Conservation (phyloP, 2,113 vertebrate genomes). For the Morone saxatilis region DNA sequence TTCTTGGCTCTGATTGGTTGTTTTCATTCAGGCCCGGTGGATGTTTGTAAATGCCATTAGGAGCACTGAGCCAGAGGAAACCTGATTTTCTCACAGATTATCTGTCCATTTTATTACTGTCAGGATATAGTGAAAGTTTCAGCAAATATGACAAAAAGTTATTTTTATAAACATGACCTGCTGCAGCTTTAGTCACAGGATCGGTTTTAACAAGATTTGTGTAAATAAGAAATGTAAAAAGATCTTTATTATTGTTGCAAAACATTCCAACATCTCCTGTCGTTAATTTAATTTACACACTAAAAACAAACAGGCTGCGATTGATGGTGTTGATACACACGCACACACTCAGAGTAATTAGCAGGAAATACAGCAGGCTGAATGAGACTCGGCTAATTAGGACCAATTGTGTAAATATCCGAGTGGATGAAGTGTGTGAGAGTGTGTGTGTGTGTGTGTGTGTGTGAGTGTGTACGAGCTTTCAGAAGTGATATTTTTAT, state of each 20-base stretch:
- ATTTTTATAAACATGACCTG: no score
- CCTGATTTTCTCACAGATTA: no score
- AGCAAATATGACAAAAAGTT: no score
- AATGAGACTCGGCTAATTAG: conserved; percentile 49
- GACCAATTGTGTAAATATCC: conserved; percentile 56
- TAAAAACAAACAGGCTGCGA: conserved; percentile 20
- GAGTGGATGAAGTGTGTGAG: conserved; percentile 15
- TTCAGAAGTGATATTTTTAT: background rate
- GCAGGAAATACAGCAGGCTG: conserved; percentile 45
- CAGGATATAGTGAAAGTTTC: no score
- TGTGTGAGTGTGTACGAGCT: background rate
- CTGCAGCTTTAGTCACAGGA: no score
- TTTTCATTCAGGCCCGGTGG: no score
- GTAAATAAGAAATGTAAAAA: no score
- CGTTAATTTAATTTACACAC: conserved; percentile 27
- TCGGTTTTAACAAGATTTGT: no score
- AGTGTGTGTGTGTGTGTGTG: conserved; percentile 15
- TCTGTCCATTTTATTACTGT: no score
- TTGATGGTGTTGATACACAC: conserved; percentile 17
- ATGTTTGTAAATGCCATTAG: no score
- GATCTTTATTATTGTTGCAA: conserved; percentile 9
- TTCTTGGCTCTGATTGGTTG: no score
- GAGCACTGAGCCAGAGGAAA: no score
- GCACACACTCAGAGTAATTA: conserved; percentile 46
- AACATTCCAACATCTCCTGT: conserved; percentile 24